Base-by-base conservation (phyloP, 64 coral and sea anemone genomes). In the Montipora sp. region DNA sequence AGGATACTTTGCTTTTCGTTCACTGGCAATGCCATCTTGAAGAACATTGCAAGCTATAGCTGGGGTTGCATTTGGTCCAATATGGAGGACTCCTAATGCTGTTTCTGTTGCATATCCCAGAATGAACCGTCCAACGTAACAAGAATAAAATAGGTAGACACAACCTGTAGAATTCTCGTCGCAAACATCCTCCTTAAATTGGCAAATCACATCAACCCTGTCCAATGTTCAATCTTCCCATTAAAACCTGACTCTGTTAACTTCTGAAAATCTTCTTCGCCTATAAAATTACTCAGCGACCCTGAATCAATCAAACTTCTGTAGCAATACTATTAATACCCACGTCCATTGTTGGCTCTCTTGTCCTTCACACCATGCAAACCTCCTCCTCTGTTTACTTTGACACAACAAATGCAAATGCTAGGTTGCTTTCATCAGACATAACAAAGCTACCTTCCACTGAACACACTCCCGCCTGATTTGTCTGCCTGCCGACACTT, bases 261-360 rank as follows among this genome's bases (percentile, higher is more conserved):
- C 24, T 82, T 59, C 1, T 81, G 47, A 22, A 73, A 86, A 48
- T 89, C 84, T 53, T 81, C 27, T 27, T 65, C 47, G 6, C 77
- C 73, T 20, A 89, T 93, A 77, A 93, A 75, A 76, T 93, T 89
- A 51, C 75, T 93, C 24, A 87, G 51, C 20, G 47, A 88, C 14
- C 83, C 59, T 70, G 91, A 93, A 76, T 36, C 91, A 88, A 93
- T 88, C 53, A 93, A 76, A 88, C 74, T 66, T 88, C 75, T 21
- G 60, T 87, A n/a, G 6, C 47, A 27, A 87, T 87, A 65, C 91
- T 53, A 77, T 93, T 78, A 46, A 93, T 87, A 78, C 72, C 77
- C 50, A 92, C 73, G 12, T 51, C 15, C 21, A 86, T 70, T 53
- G 21, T 72, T 16, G 83, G 83, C 47, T 93, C 81, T 19, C 23